Evolutionary conservation across 2,113 vertebrate species (phyloP).

Genomic region (sheep (Ovis aries)): ARS-UI_Ramb_v3.0 NC_056057.1:75957001-75957500

Average conservation of each 20-base stretch:
- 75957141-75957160: not conserved
- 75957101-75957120: not conserved
- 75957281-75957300: not conserved
- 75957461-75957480: not conserved
- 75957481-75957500: not conserved
- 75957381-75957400: not conserved
- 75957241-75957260: not conserved
- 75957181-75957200: not conserved
- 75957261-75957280: not conserved
- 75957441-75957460: not conserved
- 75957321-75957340: not conserved
- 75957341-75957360: not conserved
- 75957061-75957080: not conserved
- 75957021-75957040: not conserved
- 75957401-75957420: not conserved
- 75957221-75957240: not conserved
- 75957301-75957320: not conserved
- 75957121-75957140: conserved; percentile 57
- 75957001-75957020: not conserved
- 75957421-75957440: not conserved
- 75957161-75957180: not conserved
- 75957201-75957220: not conserved
- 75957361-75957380: not conserved
- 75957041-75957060: not conserved
- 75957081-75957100: fast-evolving